Base-by-base conservation (phyloP, 2,113 vertebrate genomes). In the Nyctereutes procyonoides region DNA sequence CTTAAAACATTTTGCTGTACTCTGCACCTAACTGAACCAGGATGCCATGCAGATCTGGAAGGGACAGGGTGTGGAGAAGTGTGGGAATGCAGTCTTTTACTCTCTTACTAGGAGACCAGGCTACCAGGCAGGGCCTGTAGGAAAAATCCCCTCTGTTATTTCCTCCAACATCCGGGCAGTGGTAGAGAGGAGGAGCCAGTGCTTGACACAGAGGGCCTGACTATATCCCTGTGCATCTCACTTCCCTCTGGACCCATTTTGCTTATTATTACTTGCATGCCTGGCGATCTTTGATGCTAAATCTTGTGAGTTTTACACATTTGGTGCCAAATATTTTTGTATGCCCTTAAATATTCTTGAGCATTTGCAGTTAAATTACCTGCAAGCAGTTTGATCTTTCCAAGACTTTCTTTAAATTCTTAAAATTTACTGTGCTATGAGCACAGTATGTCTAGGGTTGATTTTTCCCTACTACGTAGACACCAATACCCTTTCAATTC, bases 61-160 rank as follows among this genome's bases (percentile, higher is more conserved):
- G 69, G 82, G 19, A n/a, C 7, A 3, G 1, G 48, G 16, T 24
- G 8, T 12, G 11, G 30, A 55, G 3, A 22, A 11, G 69, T 2
- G 4, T 5, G 32, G 30, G 35, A 17, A 20, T 2, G 16, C 5
- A 7, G 24, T 10, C 79, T 19, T 32, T 63, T 14, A 35, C 60
- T 9, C 8, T 19, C 53, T 35, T 79, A 38, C n/a, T 3, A 19
- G 56, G n/a, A 15, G 63, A 30, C 22, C 24, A 22, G 94, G 11
- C 24, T 9, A 1, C 7, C 8, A 16, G 48, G 22, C 5, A 17
- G 43, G 9, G 16, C 5, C 22, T 22, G 13, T 15, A 2, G 22
- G 13, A 14, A n/a, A 51, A 65, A 24, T 0, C 3, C 2, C 43
- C 9, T 22, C 9, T 0, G 0, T 16, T 20, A 19, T 58, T 38